Evolutionary conservation across 2,113 vertebrate genomes (phyloP).

Genomic region (Lota lota): DNA sequence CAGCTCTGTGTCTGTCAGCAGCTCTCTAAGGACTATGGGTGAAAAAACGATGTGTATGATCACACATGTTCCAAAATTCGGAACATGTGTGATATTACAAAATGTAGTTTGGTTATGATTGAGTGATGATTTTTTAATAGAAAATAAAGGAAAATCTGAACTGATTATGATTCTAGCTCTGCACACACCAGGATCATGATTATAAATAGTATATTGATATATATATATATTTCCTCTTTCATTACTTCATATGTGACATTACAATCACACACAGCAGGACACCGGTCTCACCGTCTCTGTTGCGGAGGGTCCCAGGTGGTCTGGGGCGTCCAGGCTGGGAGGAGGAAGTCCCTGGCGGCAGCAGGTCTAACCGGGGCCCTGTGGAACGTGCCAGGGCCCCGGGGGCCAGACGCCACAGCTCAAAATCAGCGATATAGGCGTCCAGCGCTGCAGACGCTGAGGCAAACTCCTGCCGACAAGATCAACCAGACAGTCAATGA

Average conservation of each 20-base stretch:
- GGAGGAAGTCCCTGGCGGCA: constrained; percentile 7
- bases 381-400: constrained; percentile 37
- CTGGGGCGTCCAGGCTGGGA: neutral
- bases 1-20: constrained; percentile 62
- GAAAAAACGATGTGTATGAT: neutral
- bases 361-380: constrained; percentile 33
- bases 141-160: too few species aligned
- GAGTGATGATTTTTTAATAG: too few species aligned
- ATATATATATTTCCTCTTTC: too few species aligned
- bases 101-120: neutral
- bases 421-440: constrained; percentile 87
- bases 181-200: too few species aligned
- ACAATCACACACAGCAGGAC: neutral
- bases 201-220: too few species aligned
- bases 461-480: constrained; percentile 61
- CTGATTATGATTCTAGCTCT: too few species aligned
- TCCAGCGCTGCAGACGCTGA: constrained; percentile 86
- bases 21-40: constrained; percentile 62
- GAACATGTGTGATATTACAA: neutral
- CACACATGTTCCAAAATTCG: neutral
- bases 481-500: neutral
- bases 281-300: constrained; percentile 64
- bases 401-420: constrained; percentile 55
- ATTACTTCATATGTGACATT: too few species aligned
- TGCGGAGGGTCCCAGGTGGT: constrained; percentile 34